Base-by-base conservation (phyloP, 2,888 invertebrate species). In the Hofmannophila pseudospretella region DNA sequence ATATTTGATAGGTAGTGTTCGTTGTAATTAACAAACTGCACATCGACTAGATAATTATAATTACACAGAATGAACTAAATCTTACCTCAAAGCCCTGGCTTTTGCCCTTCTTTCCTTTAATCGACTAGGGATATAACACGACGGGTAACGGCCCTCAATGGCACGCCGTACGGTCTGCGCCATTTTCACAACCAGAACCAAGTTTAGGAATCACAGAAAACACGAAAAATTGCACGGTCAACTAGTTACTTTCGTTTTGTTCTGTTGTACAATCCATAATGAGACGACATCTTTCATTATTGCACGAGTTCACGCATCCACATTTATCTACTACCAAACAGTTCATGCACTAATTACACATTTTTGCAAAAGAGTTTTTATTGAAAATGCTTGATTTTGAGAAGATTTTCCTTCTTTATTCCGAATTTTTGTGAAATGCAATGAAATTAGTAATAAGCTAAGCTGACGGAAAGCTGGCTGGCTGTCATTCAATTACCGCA, bases 91-190 rank as follows among this genome's bases (percentile, higher is more conserved):
- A 32, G 90, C 91, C 66, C 89, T 90, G 3, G 89, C 90, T 64
- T 91, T 91, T 0, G 90, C 90, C 48, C 89, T 87, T 41, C 95
- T 89, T 54, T 95, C 94, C 54, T 94, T 93, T 34, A 95, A 78
- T 47, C 95, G 90, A 44, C 88, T 88, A 29, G 85, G 87, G 53
- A 91, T 88, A 43, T 94, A 93, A 68, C 95, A 95, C n/a, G 94
- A 90, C 34, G 95, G 95, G 64, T 90, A 90, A 51, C 89, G 88
- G 40, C 95, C 95, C 61, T 92, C 94, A 41, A 94, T 87, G 35
- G 92, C 89, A 53, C 89, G 88, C 68, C 93, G 88, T 45, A 90
- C 88, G 16, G 93, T 93, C 74, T 92, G 92, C 55, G 93, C 92
- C 94, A 94, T 94, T 72, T 70, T 82, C 54, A 45, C 39, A 45